Evolutionary conservation across 2,888 invertebrate species (phyloP).

Genomic region (Phytoseiulus persimilis): DNA sequence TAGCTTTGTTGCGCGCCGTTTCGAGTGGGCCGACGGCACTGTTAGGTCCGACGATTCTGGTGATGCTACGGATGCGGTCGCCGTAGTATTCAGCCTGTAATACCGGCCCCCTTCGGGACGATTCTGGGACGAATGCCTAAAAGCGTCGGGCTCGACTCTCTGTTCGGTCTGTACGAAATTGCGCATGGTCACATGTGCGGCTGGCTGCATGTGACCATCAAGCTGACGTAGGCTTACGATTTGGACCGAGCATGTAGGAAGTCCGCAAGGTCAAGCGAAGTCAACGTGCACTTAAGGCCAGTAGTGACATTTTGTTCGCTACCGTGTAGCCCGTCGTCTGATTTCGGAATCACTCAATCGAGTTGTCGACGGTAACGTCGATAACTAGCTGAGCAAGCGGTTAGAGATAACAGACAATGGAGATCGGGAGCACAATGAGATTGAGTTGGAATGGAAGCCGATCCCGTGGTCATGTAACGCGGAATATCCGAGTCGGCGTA

Average conservation of each 20-base stretch:
- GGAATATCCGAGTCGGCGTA: not conserved
- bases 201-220: not conserved
- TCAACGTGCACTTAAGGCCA: not conserved
- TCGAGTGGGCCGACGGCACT: not conserved
- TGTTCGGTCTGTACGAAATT: not conserved
- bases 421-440: not conserved
- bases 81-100: not conserved
- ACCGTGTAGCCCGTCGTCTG: not conserved
- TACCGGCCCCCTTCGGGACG: not conserved
- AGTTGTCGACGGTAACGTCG: not conserved
- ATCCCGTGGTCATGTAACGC: not conserved
- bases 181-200: not conserved
- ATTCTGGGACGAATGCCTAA: not conserved
- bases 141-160: not conserved
- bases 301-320: not conserved
- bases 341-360: not conserved
- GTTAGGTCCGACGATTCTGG: not conserved
- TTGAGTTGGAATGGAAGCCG: not conserved
- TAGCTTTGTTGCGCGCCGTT: no score
- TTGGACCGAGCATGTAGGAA: slow-evolving; percentile 37
- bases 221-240: slow-evolving; percentile 35
- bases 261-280: slow-evolving; percentile 27
- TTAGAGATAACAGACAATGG: not conserved
- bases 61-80: not conserved
- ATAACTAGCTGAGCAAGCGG: not conserved